Conservation (phyloP, 2,888 invertebrate species). For the Alcis repandata region DNA sequence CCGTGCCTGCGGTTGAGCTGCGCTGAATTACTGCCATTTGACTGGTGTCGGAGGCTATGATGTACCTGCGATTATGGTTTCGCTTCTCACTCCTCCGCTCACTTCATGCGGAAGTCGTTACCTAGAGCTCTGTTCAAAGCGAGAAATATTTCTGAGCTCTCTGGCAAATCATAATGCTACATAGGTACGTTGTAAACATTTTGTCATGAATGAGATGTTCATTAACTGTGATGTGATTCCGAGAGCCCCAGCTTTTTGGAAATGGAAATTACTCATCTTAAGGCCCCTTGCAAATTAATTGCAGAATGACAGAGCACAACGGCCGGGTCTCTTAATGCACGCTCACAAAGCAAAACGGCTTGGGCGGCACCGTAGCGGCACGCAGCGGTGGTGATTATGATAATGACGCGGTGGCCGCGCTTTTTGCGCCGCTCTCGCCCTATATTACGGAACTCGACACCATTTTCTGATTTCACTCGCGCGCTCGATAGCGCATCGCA, state of each 20-base stretch:
- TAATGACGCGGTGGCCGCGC: slow-evolving; percentile 84
- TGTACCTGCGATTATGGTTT: slow-evolving; percentile 49
- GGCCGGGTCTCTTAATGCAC: slow-evolving; percentile 81
- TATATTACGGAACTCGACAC: slow-evolving; percentile 81
- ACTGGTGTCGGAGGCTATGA: slow-evolving; percentile 66
- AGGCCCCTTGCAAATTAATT: slow-evolving; percentile 81
- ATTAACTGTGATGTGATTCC: slow-evolving; percentile 44
- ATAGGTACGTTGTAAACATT: slow-evolving; percentile 12
- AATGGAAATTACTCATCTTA: slow-evolving; percentile 68
- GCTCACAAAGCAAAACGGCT: slow-evolving; percentile 83
- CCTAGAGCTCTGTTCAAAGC: slow-evolving; percentile 10
- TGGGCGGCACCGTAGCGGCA: slow-evolving; percentile 78
- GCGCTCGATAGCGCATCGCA: slow-evolving; percentile 55
- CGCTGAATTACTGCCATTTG: slow-evolving; percentile 77
- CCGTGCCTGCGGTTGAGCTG: slow-evolving; percentile 75
- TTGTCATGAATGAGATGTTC: slow-evolving; percentile 43
- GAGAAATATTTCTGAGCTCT: slow-evolving; percentile 8
- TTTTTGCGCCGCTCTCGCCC: slow-evolving; percentile 78
- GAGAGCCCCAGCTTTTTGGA: slow-evolving; percentile 49
- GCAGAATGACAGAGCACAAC: slow-evolving; percentile 83
- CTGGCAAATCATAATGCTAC: slow-evolving; percentile 4
- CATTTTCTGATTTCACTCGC: slow-evolving; percentile 67
- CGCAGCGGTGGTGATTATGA: slow-evolving; percentile 84
- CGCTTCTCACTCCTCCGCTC: slow-evolving; percentile 37
- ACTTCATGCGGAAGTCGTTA: slow-evolving; percentile 27